A percentile compares a stretch with the other conserved stretches of the same genome.
These are phyloP conservation scores for Gallinago undulata DNA, from an alignment of 2,113 vertebrate genomes.

Conservation along the genomic window DNA sequence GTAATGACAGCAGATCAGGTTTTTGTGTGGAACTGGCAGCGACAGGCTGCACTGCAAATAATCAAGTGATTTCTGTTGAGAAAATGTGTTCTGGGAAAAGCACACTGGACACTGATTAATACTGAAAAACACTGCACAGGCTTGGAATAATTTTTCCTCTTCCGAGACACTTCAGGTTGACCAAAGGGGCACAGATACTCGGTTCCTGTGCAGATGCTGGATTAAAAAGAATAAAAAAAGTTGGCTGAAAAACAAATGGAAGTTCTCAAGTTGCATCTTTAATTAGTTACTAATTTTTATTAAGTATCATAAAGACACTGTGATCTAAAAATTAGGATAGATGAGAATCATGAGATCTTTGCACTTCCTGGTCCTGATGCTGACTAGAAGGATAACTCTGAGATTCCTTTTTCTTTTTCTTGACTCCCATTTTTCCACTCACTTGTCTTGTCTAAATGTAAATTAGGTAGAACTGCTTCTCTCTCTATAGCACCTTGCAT, in stretches of 20 bases:
- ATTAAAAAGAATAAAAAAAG: neutral
- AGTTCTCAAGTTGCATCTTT: neutral
- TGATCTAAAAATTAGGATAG: neutral
- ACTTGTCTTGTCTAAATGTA: neutral
- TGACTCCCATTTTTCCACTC: neutral
- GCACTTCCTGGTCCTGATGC: neutral
- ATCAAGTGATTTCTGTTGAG: neutral
- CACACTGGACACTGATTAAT: neutral
- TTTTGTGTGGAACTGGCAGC: neutral
- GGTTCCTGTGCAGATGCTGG: neutral
- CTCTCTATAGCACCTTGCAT: fast-evolving
- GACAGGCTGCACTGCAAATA: neutral
- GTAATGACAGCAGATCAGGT: neutral
- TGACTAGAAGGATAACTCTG: neutral
- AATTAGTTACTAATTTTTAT: neutral
- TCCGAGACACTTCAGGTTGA: neutral
- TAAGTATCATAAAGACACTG: neutral
- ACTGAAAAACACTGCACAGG: neutral
- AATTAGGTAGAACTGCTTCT: neutral
- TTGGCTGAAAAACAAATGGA: neutral
- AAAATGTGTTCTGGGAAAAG: neutral
- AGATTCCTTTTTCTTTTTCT: neutral
- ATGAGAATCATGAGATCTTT: neutral
- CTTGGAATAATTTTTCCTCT: neutral
- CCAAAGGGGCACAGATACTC: neutral